A percentile compares a stretch with the other conserved stretches of the same genome.
These are phyloP conservation scores for Dromaius novaehollandiae DNA, from an alignment of 2,113 vertebrate genomes.

Conservation along the genomic window DNA sequence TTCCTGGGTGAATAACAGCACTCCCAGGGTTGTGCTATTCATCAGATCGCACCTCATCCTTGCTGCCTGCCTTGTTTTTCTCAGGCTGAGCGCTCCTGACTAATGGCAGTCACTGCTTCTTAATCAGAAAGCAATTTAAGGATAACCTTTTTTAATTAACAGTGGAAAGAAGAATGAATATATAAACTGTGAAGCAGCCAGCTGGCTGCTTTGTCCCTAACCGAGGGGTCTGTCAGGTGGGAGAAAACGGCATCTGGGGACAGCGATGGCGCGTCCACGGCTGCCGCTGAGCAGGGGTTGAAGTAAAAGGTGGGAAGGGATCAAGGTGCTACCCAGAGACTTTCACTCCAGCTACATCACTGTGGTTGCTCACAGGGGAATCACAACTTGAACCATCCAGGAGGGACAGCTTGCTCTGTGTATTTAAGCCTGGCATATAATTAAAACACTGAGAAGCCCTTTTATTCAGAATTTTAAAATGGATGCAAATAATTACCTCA, in stretches of 20 bases:
- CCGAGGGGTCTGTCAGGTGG: background rate
- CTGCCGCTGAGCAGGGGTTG: background rate
- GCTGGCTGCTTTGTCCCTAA: background rate
- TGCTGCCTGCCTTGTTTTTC: slow-evolving; percentile 38
- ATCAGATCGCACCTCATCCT: background rate
- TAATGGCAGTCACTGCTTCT: slow-evolving; percentile 50
- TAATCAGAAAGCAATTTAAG: slow-evolving; percentile 68
- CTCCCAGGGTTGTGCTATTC: background rate
- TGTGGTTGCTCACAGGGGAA: background rate
- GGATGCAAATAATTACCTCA: background rate
- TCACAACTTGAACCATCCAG: background rate
- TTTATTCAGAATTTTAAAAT: background rate
- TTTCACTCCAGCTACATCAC: background rate
- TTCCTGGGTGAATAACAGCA: background rate
- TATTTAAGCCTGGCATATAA: background rate
- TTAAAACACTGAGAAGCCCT: background rate
- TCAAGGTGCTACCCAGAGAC: background rate
- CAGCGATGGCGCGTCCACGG: background rate
- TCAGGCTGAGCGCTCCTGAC: slow-evolving; percentile 20
- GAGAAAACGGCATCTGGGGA: background rate
- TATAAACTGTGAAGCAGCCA: slow-evolving; percentile 43
- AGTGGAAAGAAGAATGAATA: slow-evolving; percentile 33
- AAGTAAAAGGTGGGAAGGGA: background rate
- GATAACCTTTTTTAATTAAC: slow-evolving; percentile 66
- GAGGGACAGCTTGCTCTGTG: background rate